Conservation (phyloP, 2,113 vertebrate genomes). For the Alosa alosa region DNA sequence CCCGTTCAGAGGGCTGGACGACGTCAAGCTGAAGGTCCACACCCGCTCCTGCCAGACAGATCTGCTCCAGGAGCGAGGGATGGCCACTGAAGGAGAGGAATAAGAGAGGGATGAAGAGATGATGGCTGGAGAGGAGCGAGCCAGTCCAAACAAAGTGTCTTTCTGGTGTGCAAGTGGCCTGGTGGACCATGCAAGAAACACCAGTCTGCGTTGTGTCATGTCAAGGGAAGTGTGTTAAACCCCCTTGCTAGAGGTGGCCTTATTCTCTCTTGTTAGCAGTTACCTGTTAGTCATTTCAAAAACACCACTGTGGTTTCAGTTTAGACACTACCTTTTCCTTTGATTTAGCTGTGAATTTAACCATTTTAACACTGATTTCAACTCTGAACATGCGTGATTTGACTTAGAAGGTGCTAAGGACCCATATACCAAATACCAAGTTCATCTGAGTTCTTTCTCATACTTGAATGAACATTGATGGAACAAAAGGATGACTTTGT, state of each 20-base stretch:
- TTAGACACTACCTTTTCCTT: neutral
- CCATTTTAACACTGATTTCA: neutral
- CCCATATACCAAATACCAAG: neutral
- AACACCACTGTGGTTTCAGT: neutral
- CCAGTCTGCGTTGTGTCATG: neutral
- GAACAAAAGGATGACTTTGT: neutral
- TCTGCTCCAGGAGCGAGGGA: neutral
- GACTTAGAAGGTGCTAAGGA: neutral
- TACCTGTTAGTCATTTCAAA: neutral
- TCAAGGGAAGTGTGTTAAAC: neutral
- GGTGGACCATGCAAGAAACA: neutral
- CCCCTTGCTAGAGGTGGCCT: neutral
- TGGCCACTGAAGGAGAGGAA: constrained; percentile 3
- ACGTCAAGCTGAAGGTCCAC: neutral
- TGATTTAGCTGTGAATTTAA: neutral
- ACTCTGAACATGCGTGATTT: neutral
- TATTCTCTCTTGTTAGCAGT: neutral
- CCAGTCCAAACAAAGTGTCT: neutral
- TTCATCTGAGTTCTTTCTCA: neutral
- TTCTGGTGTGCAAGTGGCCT: neutral
- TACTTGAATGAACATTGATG: neutral
- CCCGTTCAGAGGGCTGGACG: neutral
- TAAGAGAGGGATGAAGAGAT: neutral
- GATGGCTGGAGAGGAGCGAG: neutral
- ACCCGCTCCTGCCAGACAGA: neutral